These are phyloP conservation scores for Ophioninae sp. DNA, from an alignment of 2,888 invertebrate species.

Conservation along the genomic window DNA sequence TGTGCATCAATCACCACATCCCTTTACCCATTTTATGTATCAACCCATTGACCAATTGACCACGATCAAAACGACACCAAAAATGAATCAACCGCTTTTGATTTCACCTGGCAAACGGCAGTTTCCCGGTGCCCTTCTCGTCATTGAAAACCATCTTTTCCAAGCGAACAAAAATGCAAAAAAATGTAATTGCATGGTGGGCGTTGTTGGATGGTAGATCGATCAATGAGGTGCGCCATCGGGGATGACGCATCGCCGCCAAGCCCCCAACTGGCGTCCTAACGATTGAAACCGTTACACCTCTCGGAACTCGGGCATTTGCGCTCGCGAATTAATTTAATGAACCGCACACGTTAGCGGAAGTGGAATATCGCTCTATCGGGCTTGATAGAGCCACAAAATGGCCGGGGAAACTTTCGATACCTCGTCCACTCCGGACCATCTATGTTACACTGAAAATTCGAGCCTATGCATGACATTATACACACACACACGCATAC, in stretches of 20 bases:
- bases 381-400: slow-evolving; percentile 22
- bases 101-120: neutral
- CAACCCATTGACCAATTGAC: neutral
- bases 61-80: neutral
- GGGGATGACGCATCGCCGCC: neutral
- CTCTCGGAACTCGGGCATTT: slow-evolving; percentile 34
- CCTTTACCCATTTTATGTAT: slow-evolving; percentile 17
- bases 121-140: neutral
- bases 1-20: neutral
- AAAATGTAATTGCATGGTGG: neutral
- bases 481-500: slow-evolving; percentile 15
- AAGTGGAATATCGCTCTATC: slow-evolving; percentile 4
- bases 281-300: slow-evolving; percentile 28
- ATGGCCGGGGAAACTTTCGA: slow-evolving; percentile 19
- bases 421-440: slow-evolving; percentile 5
- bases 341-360: slow-evolving; percentile 71
- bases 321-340: slow-evolving; percentile 74
- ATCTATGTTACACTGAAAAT: slow-evolving; percentile 37
- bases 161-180: neutral
- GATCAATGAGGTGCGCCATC: slow-evolving; percentile 10
- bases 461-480: slow-evolving; percentile 30
- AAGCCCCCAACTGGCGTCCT: neutral
- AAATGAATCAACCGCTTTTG: neutral
- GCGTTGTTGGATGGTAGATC: neutral
- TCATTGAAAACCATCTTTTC: neutral